Evolutionary conservation across 2,888 invertebrate species (phyloP).

Genomic region (Omphaloscelis lunosa): DNA sequence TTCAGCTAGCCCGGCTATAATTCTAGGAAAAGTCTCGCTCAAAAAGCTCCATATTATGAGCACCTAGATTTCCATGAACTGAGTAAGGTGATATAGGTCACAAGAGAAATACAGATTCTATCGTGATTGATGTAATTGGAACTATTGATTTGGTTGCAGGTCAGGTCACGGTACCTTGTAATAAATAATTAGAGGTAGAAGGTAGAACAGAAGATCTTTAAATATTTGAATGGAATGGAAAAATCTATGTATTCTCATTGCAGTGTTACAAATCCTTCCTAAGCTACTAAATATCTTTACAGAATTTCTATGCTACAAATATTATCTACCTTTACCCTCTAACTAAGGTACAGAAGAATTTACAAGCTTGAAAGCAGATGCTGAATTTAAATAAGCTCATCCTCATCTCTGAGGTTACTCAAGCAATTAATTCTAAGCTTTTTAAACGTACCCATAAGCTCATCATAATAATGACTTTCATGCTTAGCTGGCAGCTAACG

Average conservation of each 20-base stretch:
- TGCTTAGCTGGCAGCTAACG: constrained; percentile 11
- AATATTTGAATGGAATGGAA: background rate
- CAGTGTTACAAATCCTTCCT: background rate
- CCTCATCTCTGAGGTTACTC: background rate
- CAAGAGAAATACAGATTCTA: constrained; percentile 6
- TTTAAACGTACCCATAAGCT: background rate
- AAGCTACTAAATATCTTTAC: background rate
- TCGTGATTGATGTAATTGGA: constrained; percentile 29
- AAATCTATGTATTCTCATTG: background rate
- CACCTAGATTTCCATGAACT: constrained; percentile 11
- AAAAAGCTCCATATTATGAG: background rate
- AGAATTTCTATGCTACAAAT: background rate
- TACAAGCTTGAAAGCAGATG: background rate
- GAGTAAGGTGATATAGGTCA: constrained; percentile 33
- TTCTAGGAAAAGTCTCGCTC: constrained; percentile 39
- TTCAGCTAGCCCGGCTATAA: background rate
- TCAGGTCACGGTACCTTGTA: background rate
- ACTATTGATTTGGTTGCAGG: constrained; percentile 39
- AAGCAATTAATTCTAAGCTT: constrained; percentile 4
- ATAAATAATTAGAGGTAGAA: constrained; percentile 5
- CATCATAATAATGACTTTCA: constrained; percentile 20
- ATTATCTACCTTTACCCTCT: background rate
- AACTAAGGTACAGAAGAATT: background rate
- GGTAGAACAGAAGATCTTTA: background rate
- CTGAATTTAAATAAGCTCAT: background rate